These are phyloP conservation scores for Sphaerodactylus townsendi DNA, from an alignment of 2,113 vertebrate species.

Conservation along the genomic window DNA sequence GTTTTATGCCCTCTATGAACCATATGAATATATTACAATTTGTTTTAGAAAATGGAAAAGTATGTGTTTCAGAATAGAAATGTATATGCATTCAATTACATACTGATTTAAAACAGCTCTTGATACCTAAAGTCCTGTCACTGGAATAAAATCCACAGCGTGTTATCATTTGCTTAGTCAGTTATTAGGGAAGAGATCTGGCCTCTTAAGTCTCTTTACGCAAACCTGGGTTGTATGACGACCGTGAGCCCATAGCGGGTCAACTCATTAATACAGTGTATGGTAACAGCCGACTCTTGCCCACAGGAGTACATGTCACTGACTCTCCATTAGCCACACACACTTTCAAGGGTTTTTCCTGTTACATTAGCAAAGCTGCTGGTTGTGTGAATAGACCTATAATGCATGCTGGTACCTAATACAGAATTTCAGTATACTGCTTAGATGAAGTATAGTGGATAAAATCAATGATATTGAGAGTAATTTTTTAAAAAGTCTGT, in stretches of 20 bases:
- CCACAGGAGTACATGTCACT: neutral
- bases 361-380: too few relatives aligned
- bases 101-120: slow-evolving; percentile 53
- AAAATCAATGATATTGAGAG: too few relatives aligned
- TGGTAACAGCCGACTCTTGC: neutral
- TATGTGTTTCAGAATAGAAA: slow-evolving; percentile 42
- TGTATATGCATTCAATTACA: slow-evolving; percentile 55
- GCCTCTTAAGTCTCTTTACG: slow-evolving; percentile 18
- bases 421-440: too few relatives aligned
- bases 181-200: slow-evolving; percentile 14
- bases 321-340: neutral
- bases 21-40: slow-evolving; percentile 50
- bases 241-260: too few relatives aligned
- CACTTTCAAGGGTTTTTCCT: neutral
- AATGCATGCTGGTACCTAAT: too few relatives aligned
- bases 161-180: slow-evolving; percentile 38
- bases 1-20: slow-evolving; percentile 41
- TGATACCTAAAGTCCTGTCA: slow-evolving; percentile 49
- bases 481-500: too few relatives aligned
- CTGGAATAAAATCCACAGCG: slow-evolving; percentile 53
- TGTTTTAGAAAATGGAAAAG: slow-evolving; percentile 48
- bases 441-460: too few relatives aligned
- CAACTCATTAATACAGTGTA: neutral
- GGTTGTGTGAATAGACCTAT: too few relatives aligned
- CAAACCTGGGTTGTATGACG: neutral